Evolutionary conservation across 2,113 vertebrate species (phyloP).

Genomic region (Willisornis vidua): DNA sequence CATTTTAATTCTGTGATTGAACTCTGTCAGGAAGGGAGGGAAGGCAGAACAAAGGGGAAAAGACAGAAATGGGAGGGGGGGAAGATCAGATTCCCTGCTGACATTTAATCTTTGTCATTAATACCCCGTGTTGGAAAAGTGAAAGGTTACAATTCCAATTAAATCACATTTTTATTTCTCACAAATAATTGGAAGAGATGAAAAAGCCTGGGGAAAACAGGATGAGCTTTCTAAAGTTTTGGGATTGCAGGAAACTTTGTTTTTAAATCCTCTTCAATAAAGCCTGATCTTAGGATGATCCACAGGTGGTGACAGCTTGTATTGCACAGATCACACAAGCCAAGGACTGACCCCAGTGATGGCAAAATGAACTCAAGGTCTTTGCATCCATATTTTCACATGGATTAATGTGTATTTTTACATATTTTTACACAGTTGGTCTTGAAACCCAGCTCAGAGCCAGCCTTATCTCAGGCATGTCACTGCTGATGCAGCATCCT

Average conservation of each 20-base stretch:
- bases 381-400: not conserved
- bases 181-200: not conserved
- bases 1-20: not conserved
- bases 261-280: not conserved
- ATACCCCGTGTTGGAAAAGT: not conserved
- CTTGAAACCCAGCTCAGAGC: not conserved
- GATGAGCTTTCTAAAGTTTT: not conserved
- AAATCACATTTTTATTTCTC: not conserved
- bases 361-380: not conserved
- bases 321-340: not conserved
- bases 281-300: not conserved
- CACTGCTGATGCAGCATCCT: not conserved
- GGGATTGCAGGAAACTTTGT: not conserved
- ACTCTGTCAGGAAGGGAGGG: not conserved
- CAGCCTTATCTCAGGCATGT: not conserved
- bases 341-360: not conserved
- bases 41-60: constrained; percentile 1
- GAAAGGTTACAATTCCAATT: not conserved
- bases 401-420: not conserved
- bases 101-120: not conserved
- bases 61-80: not conserved
- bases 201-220: not conserved
- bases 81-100: constrained; percentile 4
- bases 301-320: not conserved
- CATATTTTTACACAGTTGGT: not conserved